A percentile compares a stretch with the other conserved stretches of the same genome.
phyloP scores from a whole-genome alignment of 2,888 invertebrate species.

The Acanthopleura granulata region DNA sequence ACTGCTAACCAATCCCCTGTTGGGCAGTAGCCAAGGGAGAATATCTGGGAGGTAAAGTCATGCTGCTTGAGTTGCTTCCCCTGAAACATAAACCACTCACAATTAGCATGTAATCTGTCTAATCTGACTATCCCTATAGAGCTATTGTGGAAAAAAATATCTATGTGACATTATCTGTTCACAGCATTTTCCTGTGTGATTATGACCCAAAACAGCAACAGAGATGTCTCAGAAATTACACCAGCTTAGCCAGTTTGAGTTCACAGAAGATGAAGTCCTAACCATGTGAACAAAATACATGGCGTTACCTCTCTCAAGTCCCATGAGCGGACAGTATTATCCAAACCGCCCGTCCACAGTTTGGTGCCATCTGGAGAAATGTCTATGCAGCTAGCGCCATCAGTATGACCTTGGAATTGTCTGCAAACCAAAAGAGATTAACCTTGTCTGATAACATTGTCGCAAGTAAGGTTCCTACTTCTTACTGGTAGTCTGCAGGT shows the following conservation, averaged over 20 bases:
- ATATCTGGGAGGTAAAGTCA: slow-evolving; percentile 91
- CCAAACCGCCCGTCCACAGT: slow-evolving; percentile 95
- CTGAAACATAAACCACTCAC: slow-evolving; percentile 54
- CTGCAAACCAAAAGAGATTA: slow-evolving; percentile 45
- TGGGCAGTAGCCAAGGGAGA: slow-evolving; percentile 95
- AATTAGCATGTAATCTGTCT: background rate
- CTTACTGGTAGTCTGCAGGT: too few relatives aligned
- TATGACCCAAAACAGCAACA: background rate
- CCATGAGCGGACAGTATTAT: slow-evolving; percentile 95
- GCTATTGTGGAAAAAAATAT: background rate
- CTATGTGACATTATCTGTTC: background rate
- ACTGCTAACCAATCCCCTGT: slow-evolving; percentile 96
- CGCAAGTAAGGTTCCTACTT: too few relatives aligned
- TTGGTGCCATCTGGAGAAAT: slow-evolving; percentile 90
- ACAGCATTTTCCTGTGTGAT: background rate
- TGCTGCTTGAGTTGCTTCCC: slow-evolving; percentile 93
- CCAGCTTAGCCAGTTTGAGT: too few relatives aligned
- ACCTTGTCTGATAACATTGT: too few relatives aligned
- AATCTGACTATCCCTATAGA: background rate
- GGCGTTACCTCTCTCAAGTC: slow-evolving; percentile 81
- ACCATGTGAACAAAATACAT: too few relatives aligned
- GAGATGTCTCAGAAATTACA: too few relatives aligned
- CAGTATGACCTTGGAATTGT: slow-evolving; percentile 84
- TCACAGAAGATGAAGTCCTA: too few relatives aligned
- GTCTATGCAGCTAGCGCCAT: slow-evolving; percentile 96